Evolutionary conservation across 2,888 invertebrate species (phyloP).

Genomic region (Himalopsyche tibetana): DNA sequence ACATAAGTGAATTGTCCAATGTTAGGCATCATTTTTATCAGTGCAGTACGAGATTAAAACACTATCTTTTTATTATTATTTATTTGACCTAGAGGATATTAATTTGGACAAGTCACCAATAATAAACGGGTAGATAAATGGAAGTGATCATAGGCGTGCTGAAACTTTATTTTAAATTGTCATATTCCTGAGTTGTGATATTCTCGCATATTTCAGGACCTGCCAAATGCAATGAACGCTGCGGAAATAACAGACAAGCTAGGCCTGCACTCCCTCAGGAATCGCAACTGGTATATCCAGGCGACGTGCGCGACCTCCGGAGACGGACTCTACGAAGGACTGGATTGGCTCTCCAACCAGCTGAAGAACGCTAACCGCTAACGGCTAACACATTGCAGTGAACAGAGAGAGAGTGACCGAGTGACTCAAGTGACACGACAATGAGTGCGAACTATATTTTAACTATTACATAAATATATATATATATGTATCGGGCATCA

Average conservation of each 20-base stretch:
- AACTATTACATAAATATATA: constrained; percentile 53
- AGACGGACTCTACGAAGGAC: constrained; percentile 98
- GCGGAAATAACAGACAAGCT: constrained; percentile 99
- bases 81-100: neutral
- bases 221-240: constrained; percentile 99
- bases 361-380: constrained; percentile 99
- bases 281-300: constrained; percentile 98
- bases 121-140: too few species aligned
- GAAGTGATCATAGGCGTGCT: too few species aligned
- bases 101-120: too few species aligned
- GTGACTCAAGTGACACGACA: constrained; percentile 62
- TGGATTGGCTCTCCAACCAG: constrained; percentile 99
- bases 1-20: neutral
- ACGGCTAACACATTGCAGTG: constrained; percentile 69
- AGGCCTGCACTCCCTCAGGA: constrained; percentile 97
- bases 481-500: constrained; percentile 64
- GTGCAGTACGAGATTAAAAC: neutral
- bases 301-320: constrained; percentile 99
- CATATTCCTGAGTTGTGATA: too few species aligned
- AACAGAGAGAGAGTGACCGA: constrained; percentile 47
- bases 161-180: neutral
- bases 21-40: neutral
- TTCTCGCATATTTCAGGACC: constrained; percentile 82
- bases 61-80: constrained; percentile 6
- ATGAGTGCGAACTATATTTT: constrained; percentile 65